Conservation (phyloP, 1,140 invertebrate genomes). For the Drosophila grimshawi region DNA sequence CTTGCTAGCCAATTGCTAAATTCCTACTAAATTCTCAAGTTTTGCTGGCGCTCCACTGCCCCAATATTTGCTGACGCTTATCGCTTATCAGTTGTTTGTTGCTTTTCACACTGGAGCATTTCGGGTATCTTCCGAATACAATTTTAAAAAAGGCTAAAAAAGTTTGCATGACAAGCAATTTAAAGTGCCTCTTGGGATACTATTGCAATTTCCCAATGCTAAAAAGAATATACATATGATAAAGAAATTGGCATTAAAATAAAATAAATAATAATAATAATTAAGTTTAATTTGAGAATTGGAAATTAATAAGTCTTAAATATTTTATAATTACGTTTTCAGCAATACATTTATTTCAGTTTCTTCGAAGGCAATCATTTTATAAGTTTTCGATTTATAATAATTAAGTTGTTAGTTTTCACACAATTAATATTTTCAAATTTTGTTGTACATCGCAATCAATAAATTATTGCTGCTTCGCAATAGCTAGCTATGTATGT, state of each 20-base stretch:
- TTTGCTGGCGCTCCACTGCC: constrained; percentile 45
- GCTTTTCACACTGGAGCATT: constrained; percentile 2
- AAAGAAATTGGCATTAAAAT: too few species aligned
- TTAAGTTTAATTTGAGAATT: too few species aligned
- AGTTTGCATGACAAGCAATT: not conserved
- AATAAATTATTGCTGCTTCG: not conserved
- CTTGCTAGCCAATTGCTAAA: constrained; percentile 58
- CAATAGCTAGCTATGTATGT: not conserved
- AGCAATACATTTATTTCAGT: too few species aligned
- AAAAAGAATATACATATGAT: too few species aligned
- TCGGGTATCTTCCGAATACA: constrained; percentile 7
- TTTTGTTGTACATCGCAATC: not conserved
- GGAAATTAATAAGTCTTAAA: too few species aligned
- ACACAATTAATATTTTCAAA: not conserved
- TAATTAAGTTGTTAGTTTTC: too few species aligned
- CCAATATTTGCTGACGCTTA: constrained; percentile 14
- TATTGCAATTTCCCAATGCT: too few species aligned
- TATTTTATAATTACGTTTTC: too few species aligned
- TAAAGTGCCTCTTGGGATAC: too few species aligned
- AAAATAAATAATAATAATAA: too few species aligned
- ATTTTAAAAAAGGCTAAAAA: not conserved
- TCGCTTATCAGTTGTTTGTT: constrained; percentile 57
- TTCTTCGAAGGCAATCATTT: too few species aligned
- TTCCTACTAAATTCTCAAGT: constrained; percentile 53
- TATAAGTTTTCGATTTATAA: too few species aligned